phyloP scores from a whole-genome alignment of 1,140 invertebrate genomes.

The Asbolus verrucosus region DNA sequence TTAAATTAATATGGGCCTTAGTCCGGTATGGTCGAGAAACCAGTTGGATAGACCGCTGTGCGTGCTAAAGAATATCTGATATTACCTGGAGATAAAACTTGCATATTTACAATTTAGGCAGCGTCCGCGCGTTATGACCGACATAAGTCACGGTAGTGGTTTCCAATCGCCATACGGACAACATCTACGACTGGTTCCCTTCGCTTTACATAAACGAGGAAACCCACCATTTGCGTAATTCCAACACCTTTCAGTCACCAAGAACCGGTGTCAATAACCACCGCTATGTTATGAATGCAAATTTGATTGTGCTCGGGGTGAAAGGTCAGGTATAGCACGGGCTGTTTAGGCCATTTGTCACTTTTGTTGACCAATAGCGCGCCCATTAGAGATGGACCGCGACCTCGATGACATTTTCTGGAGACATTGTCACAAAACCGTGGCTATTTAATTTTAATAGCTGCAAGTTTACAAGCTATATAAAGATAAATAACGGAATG shows the following conservation, averaged over 20 bases:
- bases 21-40: conserved; percentile 43
- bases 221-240: conserved; percentile 16
- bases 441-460: conserved; percentile 43
- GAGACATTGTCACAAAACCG: conserved; percentile 37
- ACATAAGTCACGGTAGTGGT: conserved; percentile 35
- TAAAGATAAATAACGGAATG: conserved; percentile 42
- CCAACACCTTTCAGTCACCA: conserved; percentile 2
- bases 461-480: conserved; percentile 38
- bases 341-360: conserved; percentile 11
- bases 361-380: conserved; percentile 21
- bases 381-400: conserved; percentile 27
- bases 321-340: conserved; percentile 11
- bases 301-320: conserved; percentile 18
- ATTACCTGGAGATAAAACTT: conserved; percentile 50
- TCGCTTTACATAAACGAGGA: conserved; percentile 2
- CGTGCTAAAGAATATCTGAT: conserved; percentile 49
- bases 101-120: conserved; percentile 51
- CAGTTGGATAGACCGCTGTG: conserved; percentile 50
- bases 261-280: conserved; percentile 39
- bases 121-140: conserved; percentile 43
- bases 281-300: conserved; percentile 12
- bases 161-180: background rate
- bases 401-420: conserved; percentile 42
- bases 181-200: background rate
- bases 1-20: conserved; percentile 58